Evolutionary conservation across 2,888 invertebrate genomes (phyloP).

Genomic region (Aphodius granarius): DNA sequence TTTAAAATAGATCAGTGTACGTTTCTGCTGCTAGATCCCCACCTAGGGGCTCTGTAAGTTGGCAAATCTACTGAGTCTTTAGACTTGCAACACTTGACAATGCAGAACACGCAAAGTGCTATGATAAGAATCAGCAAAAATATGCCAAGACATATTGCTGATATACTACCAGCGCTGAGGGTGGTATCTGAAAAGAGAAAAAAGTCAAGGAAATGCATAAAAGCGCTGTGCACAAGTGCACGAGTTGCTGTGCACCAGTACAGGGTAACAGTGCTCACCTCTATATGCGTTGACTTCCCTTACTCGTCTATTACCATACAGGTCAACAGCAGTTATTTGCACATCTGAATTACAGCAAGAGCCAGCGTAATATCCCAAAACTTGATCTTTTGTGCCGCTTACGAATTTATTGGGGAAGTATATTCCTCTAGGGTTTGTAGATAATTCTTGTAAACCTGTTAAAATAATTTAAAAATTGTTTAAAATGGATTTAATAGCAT

Average conservation of each 20-base stretch:
- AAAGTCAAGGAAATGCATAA: background rate
- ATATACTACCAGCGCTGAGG: conserved; percentile 57
- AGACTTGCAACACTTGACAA: background rate
- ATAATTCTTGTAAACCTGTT: conserved; percentile 62
- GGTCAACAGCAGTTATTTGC: conserved; percentile 68
- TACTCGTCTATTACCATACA: conserved; percentile 66
- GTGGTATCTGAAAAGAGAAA: conserved; percentile 40
- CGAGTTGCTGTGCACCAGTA: too few species aligned
- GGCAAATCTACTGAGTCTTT: conserved; percentile 59
- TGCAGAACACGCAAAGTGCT: conserved; percentile 53
- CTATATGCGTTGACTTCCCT: conserved; percentile 62
- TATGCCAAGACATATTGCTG: conserved; percentile 70
- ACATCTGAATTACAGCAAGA: conserved; percentile 74
- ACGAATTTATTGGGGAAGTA: conserved; percentile 63
- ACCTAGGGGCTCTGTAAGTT: conserved; percentile 54
- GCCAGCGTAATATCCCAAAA: conserved; percentile 68
- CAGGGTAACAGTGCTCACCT: conserved; percentile 38
- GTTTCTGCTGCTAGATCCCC: conserved; percentile 2
- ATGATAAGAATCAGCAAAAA: conserved; percentile 66
- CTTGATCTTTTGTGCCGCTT: conserved; percentile 67
- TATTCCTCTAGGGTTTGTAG: conserved; percentile 63
- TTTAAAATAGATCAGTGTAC: background rate
- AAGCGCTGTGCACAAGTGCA: background rate
- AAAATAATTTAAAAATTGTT: background rate
- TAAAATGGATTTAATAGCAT: too few species aligned